phyloP scores from a whole-genome alignment of 2,113 vertebrate species.

The Platichthys flesus region DNA sequence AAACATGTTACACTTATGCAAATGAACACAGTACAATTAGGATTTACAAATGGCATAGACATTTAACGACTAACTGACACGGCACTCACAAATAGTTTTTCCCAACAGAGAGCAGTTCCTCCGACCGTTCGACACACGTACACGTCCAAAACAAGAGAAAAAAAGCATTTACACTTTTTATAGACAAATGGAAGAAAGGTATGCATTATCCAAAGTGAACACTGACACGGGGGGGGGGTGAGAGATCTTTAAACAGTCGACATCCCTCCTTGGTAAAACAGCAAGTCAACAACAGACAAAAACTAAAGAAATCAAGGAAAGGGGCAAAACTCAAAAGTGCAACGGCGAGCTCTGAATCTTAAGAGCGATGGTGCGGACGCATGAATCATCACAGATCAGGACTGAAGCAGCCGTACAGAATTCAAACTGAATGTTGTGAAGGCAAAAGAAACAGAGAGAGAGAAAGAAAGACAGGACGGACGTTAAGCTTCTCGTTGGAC shows the following conservation, averaged over 20 bases:
- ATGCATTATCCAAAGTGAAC: conserved; percentile 32
- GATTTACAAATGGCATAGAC: conserved; percentile 62
- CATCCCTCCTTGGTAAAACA: conserved; percentile 10
- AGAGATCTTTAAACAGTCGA: conserved; percentile 6
- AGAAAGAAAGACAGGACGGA: conserved; percentile 8
- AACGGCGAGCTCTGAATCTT: conserved; percentile 16
- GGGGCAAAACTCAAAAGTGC: conserved; percentile 40
- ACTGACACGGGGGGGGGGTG: background rate
- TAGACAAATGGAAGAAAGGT: conserved; percentile 24
- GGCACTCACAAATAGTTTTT: conserved; percentile 42
- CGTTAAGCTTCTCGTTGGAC: conserved; percentile 23
- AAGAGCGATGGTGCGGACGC: background rate
- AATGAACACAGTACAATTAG: conserved; percentile 54
- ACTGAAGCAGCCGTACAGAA: conserved; percentile 24
- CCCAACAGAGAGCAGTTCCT: conserved; percentile 20
- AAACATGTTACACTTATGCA: conserved; percentile 57
- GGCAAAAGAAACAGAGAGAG: background rate
- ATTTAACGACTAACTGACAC: conserved; percentile 55
- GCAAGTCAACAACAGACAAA: conserved; percentile 34
- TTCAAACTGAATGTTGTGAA: conserved; percentile 32
- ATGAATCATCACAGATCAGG: background rate
- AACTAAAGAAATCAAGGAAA: conserved; percentile 14
- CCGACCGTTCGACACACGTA: conserved; percentile 20
- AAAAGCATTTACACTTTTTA: conserved; percentile 25
- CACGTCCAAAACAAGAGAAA: conserved; percentile 19